phyloP scores from a whole-genome alignment of 2,888 invertebrate genomes.

The Papilio gigon region DNA sequence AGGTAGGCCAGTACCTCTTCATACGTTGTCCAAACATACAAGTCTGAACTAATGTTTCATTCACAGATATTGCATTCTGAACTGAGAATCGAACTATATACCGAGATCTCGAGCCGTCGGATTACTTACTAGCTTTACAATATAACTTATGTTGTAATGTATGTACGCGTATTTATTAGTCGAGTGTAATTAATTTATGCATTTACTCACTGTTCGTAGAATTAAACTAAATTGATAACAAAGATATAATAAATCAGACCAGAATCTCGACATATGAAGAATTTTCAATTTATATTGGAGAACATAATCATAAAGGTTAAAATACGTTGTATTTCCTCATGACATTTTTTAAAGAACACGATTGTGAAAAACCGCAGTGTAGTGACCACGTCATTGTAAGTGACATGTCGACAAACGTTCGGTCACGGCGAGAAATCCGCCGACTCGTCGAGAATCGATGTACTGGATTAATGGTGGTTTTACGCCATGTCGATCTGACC shows the following conservation, averaged over 20 bases:
- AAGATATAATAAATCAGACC: too few species aligned
- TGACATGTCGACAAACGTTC: constrained; percentile 36
- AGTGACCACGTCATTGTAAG: constrained; percentile 33
- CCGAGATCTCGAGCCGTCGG: background rate
- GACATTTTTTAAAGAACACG: background rate
- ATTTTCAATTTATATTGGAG: too few species aligned
- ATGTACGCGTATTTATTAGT: background rate
- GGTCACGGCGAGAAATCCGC: constrained; percentile 40
- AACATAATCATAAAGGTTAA: too few species aligned
- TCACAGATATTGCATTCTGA: constrained; percentile 2
- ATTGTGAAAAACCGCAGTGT: constrained; percentile 16
- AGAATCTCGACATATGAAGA: too few species aligned
- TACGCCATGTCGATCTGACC: constrained; percentile 53
- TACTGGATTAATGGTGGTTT: constrained; percentile 58
- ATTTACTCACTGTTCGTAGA: background rate
- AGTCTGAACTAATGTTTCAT: constrained; percentile 3
- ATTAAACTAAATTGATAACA: too few species aligned
- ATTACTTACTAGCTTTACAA: background rate
- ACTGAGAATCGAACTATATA: constrained; percentile 7
- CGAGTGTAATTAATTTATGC: background rate
- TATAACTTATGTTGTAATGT: background rate
- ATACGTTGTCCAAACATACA: constrained; percentile 13
- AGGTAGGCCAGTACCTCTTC: background rate
- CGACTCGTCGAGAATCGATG: constrained; percentile 48
- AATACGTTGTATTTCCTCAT: too few species aligned